Base-by-base conservation (phyloP, 2,113 vertebrate genomes). In the Corydoras maculifer region DNA sequence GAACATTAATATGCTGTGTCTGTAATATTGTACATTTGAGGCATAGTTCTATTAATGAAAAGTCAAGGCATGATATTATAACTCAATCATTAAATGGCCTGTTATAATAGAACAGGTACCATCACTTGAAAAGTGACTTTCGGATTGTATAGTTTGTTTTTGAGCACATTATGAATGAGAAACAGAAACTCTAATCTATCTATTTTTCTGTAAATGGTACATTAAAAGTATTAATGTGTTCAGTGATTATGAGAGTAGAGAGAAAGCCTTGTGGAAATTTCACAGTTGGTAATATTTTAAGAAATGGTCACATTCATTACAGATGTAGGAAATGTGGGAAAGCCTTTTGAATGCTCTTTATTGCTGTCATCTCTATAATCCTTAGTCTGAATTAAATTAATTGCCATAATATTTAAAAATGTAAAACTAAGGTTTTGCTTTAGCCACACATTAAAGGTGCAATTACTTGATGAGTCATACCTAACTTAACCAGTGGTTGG, bases 401-500 rank as follows among this genome's bases (percentile, higher is more conserved):
- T 66, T 58, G 58, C 72, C 25, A 65, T 68, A 74, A 62, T 55
- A 58, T 68, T 73, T 18, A 66, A 60, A 62, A 43, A 74, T 71
- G 59, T 74, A 30, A 68, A 68, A 63, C 67, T 71, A 70, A 67
- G 68, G 68, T 70, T 62, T 58, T 67, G 67, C 59, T 69, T 70
- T 73, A 75, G 49, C 61, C 51, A 68, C 50, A 14, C 43, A 64
- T 75, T 68, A 70, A 75, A 72, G 75, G 73, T 75, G 69, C 69
- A 43, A 2, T 43, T 43, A 43, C 35, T 62, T 69, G 60, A 66
- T 70, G 51, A 65, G 54, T 78, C 49, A 75, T 72, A 61, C 73
- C 69, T 75, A 69, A 65, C 69, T 50, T 63, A 78, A 62, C 72
- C 64, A 68, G 60, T 72, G 60, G 72, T 75, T 64, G 68, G 58